Base-by-base conservation (phyloP, 2,113 vertebrate species). In the Nycticryphes semicollaris region DNA sequence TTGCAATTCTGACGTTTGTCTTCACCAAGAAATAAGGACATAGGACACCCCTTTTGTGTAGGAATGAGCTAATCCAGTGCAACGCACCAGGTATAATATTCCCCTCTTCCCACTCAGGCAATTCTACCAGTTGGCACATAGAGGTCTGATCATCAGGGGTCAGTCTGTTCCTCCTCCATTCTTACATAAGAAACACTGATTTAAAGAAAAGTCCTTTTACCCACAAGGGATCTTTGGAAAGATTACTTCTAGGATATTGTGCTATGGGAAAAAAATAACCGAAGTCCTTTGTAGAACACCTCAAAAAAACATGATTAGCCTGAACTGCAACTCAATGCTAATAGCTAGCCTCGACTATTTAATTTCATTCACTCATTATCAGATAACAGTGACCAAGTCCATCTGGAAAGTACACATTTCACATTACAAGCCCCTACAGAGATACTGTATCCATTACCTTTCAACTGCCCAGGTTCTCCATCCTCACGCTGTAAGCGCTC, bases 401-500 rank as follows among this genome's bases (percentile, higher is more conserved):
- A 63, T 41, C 17, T 37, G 35, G 39, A 68, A 72, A 82, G 16
- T 15, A 50, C 8, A 35, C 28, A 41, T 77, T 91, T 39, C 60
- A 35, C 4, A 6, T 43, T 10, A 63, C 37, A 81, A 73, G 41
- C 10, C 43, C 25, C 76, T 31, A 7, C 28, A 83, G 27, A 87
- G 59, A 79, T 72, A 87, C 17, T 53, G 9, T 12, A 63, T 85
- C 28, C 35, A 8, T 53, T 98, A 99, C 99, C 99, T 99, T 98
- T 99, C 56, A 99, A 15, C 6, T 99, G 99, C 69, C 97, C 97
- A 62, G 91, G 92, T 88, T 99, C 99, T 94, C 98, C 98, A 89
- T 97, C 97, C 60, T 98, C 98, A 88, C 96, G 97, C 97, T 99
- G 99, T 91, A 98, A 89, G 48, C 98, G 97, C 96, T 99, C 99